Base-by-base conservation (phyloP, 2,888 invertebrate species). In the Acanthosepion esculentum region DNA sequence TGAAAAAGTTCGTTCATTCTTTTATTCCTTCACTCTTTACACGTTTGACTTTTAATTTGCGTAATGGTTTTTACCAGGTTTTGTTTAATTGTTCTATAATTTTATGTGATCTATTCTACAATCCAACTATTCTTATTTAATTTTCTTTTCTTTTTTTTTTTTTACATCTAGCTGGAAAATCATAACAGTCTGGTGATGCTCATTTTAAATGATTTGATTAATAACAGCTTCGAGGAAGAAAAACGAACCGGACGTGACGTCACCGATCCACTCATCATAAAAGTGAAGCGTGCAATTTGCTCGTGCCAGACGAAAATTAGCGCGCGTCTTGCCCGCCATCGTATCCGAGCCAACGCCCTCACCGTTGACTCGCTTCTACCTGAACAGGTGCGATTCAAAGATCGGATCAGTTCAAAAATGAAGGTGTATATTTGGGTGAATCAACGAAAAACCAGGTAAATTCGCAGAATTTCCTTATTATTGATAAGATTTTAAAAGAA, bases 361-460 rank as follows among this genome's bases (percentile, higher is more conserved):
- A 96, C 96, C 29, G 94, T 97, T 41, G 97, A 97, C 94, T 96
- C 96, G 91, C 95, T 97, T 48, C 96, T 97, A 91, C 97, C 97
- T 10, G 97, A 96, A 91, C 96, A 95, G 50, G 96, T 97, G 23
- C 95, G 97, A 50, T 95, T 96, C 94, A 96, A 96, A 91, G 96
- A 97, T 55, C 96, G 96, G 91, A 95, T 96, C 78, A 95, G 96
- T 26, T 96, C 96, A n/a, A 96, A 96, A 64, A 96, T 96, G 95
- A 97, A 97, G 18, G 96, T 97, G 7, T 97, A 96, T 95, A 94
- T 96, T 41, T 97, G 97, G 97, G 96, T 97, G 91, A 97, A 97
- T 95, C 96, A 96, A 94, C 95, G 96, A 59, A 97, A 96, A 95
- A 96, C 96, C 20, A 96, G 95, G 97, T 97, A 95, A 96, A 95